Percentiles rank a stretch among this genome's conserved stretches.
Conservation (phyloP, 1,140 invertebrate genomes). For the Diabrotica undecimpunctata region DNA sequence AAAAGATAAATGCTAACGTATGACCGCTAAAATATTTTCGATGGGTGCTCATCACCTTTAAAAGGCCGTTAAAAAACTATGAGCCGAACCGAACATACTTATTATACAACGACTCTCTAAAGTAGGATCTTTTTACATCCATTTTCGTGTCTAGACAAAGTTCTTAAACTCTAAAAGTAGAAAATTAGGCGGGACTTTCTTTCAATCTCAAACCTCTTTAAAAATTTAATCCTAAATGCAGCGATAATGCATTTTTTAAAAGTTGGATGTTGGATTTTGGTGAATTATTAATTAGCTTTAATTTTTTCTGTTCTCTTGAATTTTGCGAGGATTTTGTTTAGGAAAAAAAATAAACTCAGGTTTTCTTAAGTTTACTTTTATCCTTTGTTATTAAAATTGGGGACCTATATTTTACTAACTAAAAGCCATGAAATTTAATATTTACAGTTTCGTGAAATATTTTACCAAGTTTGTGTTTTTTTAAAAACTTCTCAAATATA, state of each 20-base stretch:
- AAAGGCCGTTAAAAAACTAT: not conserved
- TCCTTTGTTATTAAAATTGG: too few species aligned
- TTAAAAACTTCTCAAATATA: too few species aligned
- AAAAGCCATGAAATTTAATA: too few species aligned
- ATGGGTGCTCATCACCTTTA: too few species aligned
- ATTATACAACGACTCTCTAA: not conserved
- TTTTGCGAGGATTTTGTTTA: too few species aligned
- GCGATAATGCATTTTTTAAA: constrained; percentile 4
- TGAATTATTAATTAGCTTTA: too few species aligned
- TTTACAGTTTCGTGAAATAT: too few species aligned
- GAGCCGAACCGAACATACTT: not conserved
- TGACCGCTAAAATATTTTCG: not conserved
- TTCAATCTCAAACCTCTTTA: not conserved
- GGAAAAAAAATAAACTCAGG: too few species aligned
- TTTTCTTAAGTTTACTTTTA: too few species aligned
- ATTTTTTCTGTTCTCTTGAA: too few species aligned
- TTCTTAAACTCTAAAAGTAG: not conserved
- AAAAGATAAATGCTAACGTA: not conserved
- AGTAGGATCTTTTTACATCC: not conserved
- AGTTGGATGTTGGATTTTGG: not conserved
- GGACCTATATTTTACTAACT: too few species aligned
- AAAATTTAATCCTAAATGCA: not conserved
- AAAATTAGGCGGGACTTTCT: not conserved
- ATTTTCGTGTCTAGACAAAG: not conserved
- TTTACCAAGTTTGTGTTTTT: too few species aligned